These are phyloP conservation scores for Meganola albula DNA, from an alignment of 2,888 invertebrate genomes.

Conservation along the genomic window DNA sequence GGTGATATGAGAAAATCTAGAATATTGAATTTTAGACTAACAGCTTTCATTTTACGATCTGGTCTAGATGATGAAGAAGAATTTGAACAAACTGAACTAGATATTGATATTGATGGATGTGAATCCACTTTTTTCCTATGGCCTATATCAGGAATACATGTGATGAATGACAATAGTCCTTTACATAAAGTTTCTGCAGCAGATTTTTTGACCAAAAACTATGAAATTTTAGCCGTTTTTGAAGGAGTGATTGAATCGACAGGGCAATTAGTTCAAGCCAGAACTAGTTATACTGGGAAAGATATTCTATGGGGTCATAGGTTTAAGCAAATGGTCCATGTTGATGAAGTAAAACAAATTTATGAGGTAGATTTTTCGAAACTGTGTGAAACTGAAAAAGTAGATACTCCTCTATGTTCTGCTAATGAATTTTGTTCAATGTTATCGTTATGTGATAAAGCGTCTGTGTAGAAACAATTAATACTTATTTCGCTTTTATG, in stretches of 20 bases:
- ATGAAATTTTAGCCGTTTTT: conserved; percentile 91
- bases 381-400: conserved; percentile 89
- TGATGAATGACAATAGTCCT: conserved; percentile 91
- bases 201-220: conserved; percentile 89
- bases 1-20: conserved; percentile 97
- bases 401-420: conserved; percentile 92
- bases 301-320: conserved; percentile 93
- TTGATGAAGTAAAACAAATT: conserved; percentile 82
- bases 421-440: conserved; percentile 78
- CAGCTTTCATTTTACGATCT: conserved; percentile 89
- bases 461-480: no score
- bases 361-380: conserved; percentile 93
- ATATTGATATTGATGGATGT: conserved; percentile 87
- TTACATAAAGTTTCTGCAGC: conserved; percentile 93
- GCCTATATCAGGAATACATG: conserved; percentile 96
- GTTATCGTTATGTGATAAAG: conserved; percentile 19
- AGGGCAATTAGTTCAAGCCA: conserved; percentile 87
- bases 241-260: conserved; percentile 95
- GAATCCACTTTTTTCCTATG: conserved; percentile 96
- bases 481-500: no score
- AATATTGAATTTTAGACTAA: conserved; percentile 93
- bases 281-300: conserved; percentile 87
- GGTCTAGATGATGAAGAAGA: conserved; percentile 83
- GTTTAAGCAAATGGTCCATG: conserved; percentile 87
- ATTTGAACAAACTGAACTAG: conserved; percentile 89